Evolutionary conservation across 1,140 invertebrate species (phyloP), one percentile per base, ranked within the genome.

Genomic region (Choristoneura fumiferana): DNA sequence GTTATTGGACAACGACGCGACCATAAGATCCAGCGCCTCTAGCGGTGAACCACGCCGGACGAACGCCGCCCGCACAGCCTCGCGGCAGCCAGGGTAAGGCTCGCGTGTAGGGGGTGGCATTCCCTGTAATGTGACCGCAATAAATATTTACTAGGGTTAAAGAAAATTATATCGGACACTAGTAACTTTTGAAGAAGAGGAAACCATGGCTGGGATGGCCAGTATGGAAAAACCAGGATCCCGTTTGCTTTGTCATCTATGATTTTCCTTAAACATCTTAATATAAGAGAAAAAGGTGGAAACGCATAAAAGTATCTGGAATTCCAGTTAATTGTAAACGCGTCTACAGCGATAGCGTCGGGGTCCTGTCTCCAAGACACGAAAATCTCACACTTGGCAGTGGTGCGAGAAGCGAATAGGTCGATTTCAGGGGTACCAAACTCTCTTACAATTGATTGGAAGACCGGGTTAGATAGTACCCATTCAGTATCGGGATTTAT

Each of bases 271-370:
- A 38, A 38, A 13, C 37, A 38, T 38, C 56, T 68, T 13, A 67
- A 14, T 39, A 71, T 71, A 17, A 73, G n/a, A 0, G 62, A 39
- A 58, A 81, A 81, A 0, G 65, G 72, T 0, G 63, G 67, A 43
- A 75, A 71, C 8, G 62, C 70, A 36, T 68, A 73, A 33, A 69
- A 68, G 36, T 57, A 18, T 1, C 45, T 14, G 40, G 54, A 8
- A 33, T 1, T n/a, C 71, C 71, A 71, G 22, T 56, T 39, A 2
- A 63, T 13, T 10, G 69, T 71, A 18, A 67, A 67, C 0, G 69
- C 69, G 36, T 74, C 66, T 45, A 73, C 52, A 1, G 15, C 9
- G 0, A 57, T 53, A 0, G 71, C 65, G 6, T 65, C 45, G 0
- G 61, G 34, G n/a, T 71, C 71, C 17, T n/a, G 55, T 14, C 55